These are phyloP conservation scores for Aldabrachelys gigantea DNA, from an alignment of 2,113 vertebrate species.

Conservation along the genomic window DNA sequence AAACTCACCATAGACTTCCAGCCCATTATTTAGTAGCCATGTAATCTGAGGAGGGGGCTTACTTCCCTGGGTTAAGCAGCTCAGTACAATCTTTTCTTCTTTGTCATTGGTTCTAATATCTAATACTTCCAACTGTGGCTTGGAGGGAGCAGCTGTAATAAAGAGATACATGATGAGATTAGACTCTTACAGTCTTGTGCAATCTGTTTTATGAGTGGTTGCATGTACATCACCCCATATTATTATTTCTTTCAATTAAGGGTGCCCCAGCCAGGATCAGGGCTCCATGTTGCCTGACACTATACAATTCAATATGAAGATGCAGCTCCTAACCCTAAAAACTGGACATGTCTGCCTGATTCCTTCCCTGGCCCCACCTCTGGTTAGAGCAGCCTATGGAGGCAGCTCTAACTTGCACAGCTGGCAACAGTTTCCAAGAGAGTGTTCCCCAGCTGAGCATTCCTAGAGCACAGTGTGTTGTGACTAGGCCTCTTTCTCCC, in stretches of 20 bases:
- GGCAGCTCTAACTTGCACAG: background rate
- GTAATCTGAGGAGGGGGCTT: slow-evolving; percentile 75
- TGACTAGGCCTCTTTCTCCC: background rate
- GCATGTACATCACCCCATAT: rapidly evolving
- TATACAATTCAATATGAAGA: rapidly evolving
- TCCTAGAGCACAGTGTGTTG: background rate
- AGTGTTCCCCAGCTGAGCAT: background rate
- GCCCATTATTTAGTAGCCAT: slow-evolving; percentile 64
- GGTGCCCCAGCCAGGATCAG: background rate
- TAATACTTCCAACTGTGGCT: slow-evolving; percentile 61
- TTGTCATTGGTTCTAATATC: background rate
- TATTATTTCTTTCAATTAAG: background rate
- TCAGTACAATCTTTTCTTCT: slow-evolving; percentile 33
- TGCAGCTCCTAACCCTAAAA: background rate
- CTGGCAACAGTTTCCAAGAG: background rate
- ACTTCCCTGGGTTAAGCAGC: slow-evolving; percentile 58
- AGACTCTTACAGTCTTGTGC: rapidly evolving
- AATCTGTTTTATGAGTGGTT: background rate
- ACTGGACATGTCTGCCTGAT: background rate
- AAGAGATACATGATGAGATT: background rate
- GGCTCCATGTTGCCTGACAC: background rate
- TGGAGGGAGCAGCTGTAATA: slow-evolving; percentile 72
- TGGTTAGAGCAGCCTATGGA: too few species aligned
- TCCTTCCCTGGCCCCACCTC: background rate
- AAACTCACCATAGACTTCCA: slow-evolving; percentile 72